phyloP scores from a whole-genome alignment of 2,113 vertebrate genomes.

The Albula glossodonta region DNA sequence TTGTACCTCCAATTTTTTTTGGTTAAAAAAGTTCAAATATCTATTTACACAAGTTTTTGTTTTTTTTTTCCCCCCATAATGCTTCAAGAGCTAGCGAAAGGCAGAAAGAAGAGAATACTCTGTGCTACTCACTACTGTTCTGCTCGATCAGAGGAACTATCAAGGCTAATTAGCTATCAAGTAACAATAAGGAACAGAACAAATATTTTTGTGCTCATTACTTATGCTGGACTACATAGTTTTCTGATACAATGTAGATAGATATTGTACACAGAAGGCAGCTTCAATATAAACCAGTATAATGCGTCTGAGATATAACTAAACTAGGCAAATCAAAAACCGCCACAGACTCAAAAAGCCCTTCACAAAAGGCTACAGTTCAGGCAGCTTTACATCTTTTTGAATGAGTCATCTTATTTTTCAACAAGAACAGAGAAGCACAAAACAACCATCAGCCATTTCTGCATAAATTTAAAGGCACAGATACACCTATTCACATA shows the following conservation, averaged over 20 bases:
- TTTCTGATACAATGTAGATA: conserved; percentile 3
- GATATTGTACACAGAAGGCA: conserved; percentile 15
- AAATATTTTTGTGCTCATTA: neutral
- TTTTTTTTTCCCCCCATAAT: neutral
- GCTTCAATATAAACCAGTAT: neutral
- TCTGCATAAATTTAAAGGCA: neutral
- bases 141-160: neutral
- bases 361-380: neutral
- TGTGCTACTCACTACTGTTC: neutral
- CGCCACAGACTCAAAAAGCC: neutral
- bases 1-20: neutral
- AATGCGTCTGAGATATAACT: neutral
- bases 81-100: conserved; percentile 8
- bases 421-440: conserved; percentile 1
- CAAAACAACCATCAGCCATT: neutral
- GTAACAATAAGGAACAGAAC: neutral
- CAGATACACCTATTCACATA: neutral
- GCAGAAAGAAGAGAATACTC: neutral
- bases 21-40: conserved; percentile 12
- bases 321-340: neutral
- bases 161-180: neutral
- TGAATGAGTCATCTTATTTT: neutral
- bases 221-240: neutral
- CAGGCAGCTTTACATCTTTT: neutral
- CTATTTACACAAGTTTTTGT: neutral